These are phyloP conservation scores for Cyaniris semiargus DNA, from an alignment of 2,888 invertebrate species.

Conservation along the genomic window DNA sequence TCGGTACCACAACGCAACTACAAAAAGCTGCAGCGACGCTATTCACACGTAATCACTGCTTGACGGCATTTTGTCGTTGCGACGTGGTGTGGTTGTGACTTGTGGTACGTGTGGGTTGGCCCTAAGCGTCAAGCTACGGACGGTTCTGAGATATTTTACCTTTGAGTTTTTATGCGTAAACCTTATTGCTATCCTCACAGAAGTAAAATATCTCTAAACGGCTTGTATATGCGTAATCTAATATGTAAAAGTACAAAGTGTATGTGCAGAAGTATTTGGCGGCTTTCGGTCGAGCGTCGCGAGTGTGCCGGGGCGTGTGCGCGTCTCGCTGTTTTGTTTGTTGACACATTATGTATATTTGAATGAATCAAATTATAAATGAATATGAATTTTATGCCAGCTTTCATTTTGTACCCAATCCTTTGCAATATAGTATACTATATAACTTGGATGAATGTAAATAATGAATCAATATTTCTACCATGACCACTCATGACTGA, in stretches of 20 bases:
- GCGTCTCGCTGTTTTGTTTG: constrained; percentile 78
- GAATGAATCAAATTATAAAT: constrained; percentile 81
- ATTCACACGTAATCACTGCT: too few relatives aligned
- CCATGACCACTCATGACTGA: too few relatives aligned
- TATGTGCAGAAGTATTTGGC: constrained; percentile 74
- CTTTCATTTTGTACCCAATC: constrained; percentile 50
- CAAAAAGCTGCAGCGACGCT: too few relatives aligned
- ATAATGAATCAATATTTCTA: too few relatives aligned
- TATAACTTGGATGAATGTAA: too few relatives aligned
- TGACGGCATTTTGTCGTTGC: too few relatives aligned
- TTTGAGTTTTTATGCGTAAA: not conserved
- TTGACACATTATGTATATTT: constrained; percentile 80
- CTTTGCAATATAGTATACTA: not conserved
- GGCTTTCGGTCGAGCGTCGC: constrained; percentile 51
- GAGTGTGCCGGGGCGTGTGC: constrained; percentile 44
- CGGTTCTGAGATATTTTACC: not conserved
- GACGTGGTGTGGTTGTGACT: too few relatives aligned
- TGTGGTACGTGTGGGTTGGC: too few relatives aligned
- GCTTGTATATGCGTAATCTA: constrained; percentile 27
- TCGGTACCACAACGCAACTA: too few relatives aligned
- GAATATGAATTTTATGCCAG: constrained; percentile 72
- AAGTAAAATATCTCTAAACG: not conserved
- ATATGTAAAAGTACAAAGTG: constrained; percentile 67
- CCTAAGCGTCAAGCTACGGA: constrained; percentile 34
- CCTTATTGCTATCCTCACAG: not conserved